Percentiles rank a stretch among this genome's conserved stretches.
phyloP scores from a whole-genome alignment of 2,113 vertebrate species.

The Colistium nudipinnis region DNA sequence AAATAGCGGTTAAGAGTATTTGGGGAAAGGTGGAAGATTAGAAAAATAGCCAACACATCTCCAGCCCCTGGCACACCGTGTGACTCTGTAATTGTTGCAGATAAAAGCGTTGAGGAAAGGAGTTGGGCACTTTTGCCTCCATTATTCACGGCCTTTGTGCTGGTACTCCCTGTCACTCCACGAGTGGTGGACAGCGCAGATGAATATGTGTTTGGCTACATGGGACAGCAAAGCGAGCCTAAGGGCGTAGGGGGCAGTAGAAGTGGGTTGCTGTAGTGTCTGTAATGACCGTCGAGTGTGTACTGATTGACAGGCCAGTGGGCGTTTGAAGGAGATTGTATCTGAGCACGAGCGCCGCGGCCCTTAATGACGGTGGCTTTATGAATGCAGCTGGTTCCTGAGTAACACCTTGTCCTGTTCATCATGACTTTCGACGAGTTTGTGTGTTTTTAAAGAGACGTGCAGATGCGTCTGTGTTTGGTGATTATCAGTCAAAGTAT shows the following conservation, averaged over 20 bases:
- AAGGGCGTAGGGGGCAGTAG: conserved; percentile 43
- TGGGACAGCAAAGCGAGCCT: conserved; percentile 31
- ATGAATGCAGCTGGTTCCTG: conserved; percentile 40
- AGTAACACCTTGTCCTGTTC: conserved; percentile 25
- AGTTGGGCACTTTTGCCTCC: conserved; percentile 3
- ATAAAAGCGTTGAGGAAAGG: conserved; percentile 41
- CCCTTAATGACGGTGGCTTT: conserved; percentile 30
- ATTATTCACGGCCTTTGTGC: conserved; percentile 44
- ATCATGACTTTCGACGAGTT: conserved; percentile 3
- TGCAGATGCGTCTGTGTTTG: background rate
- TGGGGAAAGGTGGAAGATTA: conserved; percentile 47
- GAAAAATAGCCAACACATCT: conserved; percentile 33
- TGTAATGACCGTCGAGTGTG: conserved; percentile 63
- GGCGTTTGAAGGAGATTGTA: conserved; percentile 70
- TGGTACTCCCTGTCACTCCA: conserved; percentile 14
- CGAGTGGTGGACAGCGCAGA: conserved; percentile 50
- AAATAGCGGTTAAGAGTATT: conserved; percentile 10
- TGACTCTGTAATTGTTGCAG: conserved; percentile 33
- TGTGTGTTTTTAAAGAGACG: background rate
- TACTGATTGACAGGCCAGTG: conserved; percentile 58
- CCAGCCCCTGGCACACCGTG: background rate
- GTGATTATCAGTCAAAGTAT: too few species aligned
- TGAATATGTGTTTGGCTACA: conserved; percentile 51
- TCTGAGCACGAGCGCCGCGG: conserved; percentile 49
- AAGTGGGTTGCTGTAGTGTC: conserved; percentile 61